A percentile compares a stretch with the other conserved stretches of the same genome.
These are phyloP conservation scores for Acleris holmiana DNA, from an alignment of 2,888 invertebrate species.

Conservation along the genomic window DNA sequence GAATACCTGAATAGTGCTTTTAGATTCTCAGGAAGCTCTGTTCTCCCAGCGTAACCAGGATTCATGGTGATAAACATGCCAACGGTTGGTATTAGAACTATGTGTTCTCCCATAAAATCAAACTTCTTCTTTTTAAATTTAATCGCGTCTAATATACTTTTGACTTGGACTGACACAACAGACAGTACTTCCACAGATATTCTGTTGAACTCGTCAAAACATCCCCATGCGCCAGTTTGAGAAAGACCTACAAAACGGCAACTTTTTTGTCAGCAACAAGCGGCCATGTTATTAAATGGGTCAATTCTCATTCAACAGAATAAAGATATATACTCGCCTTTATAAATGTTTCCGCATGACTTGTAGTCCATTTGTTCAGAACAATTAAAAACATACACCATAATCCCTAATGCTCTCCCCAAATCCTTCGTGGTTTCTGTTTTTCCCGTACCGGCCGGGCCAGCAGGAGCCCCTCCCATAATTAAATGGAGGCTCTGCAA, in stretches of 20 bases:
- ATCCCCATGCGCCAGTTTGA: slow-evolving; percentile 98
- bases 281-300: not conserved
- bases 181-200: slow-evolving; percentile 97
- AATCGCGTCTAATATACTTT: slow-evolving; percentile 93
- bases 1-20: slow-evolving; percentile 86
- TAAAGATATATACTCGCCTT: slow-evolving; percentile 77
- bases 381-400: slow-evolving; percentile 99
- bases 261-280: not conserved
- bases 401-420: slow-evolving; percentile 95
- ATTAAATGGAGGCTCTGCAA: slow-evolving; percentile 92
- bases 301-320: not conserved
- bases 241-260: slow-evolving; percentile 85
- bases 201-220: slow-evolving; percentile 98
- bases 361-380: slow-evolving; percentile 99
- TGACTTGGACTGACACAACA: slow-evolving; percentile 97
- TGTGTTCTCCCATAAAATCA: slow-evolving; percentile 93
- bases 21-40: slow-evolving; percentile 93
- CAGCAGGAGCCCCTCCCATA: slow-evolving; percentile 99
- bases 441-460: slow-evolving; percentile 98
- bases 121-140: slow-evolving; percentile 91
- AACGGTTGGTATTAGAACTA: slow-evolving; percentile 89
- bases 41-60: slow-evolving; percentile 97
- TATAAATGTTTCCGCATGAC: slow-evolving; percentile 97
- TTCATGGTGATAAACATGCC: slow-evolving; percentile 99
- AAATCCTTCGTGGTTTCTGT: slow-evolving; percentile 98